Conservation (phyloP, 1,140 invertebrate species). For the Venustaconcha ellipsiformis region DNA sequence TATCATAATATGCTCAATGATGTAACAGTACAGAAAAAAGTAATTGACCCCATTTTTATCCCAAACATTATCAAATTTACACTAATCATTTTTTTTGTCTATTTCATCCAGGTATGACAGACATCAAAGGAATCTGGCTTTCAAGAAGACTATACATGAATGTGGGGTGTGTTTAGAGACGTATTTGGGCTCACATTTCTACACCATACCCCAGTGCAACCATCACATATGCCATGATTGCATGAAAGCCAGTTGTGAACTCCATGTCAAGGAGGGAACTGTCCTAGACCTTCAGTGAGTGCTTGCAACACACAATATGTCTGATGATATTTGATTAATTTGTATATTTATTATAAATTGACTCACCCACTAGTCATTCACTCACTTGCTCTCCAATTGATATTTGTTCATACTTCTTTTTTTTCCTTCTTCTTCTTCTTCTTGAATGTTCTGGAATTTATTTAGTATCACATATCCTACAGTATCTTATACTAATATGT, state of each 20-base stretch:
- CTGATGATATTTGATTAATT: no score
- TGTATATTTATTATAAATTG: no score
- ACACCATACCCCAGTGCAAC: slow-evolving; percentile 37
- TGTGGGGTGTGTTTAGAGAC: slow-evolving; percentile 50
- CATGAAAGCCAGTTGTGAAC: slow-evolving; percentile 38
- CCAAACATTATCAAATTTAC: not conserved
- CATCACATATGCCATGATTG: slow-evolving; percentile 51
- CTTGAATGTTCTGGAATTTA: no score
- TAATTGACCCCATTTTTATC: not conserved
- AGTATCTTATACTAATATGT: no score
- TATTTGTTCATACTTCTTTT: no score
- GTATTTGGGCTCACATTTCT: slow-evolving; percentile 45
- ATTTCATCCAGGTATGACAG: slow-evolving; percentile 40
- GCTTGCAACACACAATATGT: not conserved
- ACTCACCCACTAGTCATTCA: no score
- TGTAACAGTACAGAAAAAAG: no score
- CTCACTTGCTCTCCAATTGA: no score
- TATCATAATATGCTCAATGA: no score
- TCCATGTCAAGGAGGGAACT: slow-evolving; percentile 48
- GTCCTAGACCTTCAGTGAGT: slow-evolving; percentile 42
- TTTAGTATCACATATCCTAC: no score
- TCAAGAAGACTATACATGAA: slow-evolving; percentile 38
- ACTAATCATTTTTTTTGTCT: not conserved
- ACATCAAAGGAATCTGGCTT: slow-evolving; percentile 26
- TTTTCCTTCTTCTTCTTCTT: no score